Evolutionary conservation across 2,113 vertebrate species (phyloP).

Genomic region (Pachycephala philippinensis): DNA sequence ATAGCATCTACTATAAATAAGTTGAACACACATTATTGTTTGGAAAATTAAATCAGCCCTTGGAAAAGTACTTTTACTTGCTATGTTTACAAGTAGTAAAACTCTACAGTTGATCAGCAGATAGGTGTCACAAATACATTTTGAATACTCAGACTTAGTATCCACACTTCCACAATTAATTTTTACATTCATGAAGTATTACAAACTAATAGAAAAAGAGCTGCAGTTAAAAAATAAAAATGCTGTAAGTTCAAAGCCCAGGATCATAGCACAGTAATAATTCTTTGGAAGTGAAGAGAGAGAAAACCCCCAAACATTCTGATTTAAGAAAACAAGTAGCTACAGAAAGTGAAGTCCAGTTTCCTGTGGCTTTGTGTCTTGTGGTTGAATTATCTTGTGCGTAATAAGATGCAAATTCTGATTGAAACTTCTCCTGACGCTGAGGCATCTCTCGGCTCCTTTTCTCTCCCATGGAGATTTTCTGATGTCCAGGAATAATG

Average conservation of each 20-base stretch:
- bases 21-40: background rate
- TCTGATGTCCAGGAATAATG: background rate
- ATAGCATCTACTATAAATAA: background rate
- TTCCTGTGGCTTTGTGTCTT: constrained; percentile 24
- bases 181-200: background rate
- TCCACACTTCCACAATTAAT: background rate
- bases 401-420: background rate
- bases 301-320: background rate
- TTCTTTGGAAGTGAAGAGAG: constrained; percentile 8
- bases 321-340: constrained; percentile 20
- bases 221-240: background rate
- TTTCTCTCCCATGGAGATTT: background rate
- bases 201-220: background rate
- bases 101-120: background rate
- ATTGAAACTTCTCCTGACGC: background rate
- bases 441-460: background rate
- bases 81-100: background rate
- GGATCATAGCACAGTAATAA: background rate
- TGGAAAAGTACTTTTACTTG: background rate
- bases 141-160: background rate
- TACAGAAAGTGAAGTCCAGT: background rate
- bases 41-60: background rate
- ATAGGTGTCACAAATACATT: background rate
- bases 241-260: background rate
- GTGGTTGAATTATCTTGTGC: background rate